Conservation (phyloP, 1,140 invertebrate species). For the Magallana ariakensis region DNA sequence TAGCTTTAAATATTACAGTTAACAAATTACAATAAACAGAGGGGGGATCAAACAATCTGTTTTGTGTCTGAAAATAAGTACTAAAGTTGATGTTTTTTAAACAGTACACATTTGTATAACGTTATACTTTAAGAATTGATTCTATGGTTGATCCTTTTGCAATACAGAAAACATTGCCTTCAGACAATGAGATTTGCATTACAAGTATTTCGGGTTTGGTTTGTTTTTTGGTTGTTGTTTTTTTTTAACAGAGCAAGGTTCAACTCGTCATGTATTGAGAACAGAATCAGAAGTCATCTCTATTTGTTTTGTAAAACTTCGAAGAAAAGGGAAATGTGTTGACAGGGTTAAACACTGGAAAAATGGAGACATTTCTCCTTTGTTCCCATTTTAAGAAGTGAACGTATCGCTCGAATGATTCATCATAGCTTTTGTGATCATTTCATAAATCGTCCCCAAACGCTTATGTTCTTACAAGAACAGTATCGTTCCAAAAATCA, state of each 20-base stretch:
- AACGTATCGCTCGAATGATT: conserved; percentile 23
- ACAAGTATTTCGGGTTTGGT: too few relatives aligned
- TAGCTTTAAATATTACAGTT: neutral
- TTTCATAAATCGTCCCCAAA: conserved; percentile 21
- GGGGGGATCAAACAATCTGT: too few relatives aligned
- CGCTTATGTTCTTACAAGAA: conserved; percentile 26
- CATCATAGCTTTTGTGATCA: conserved; percentile 19
- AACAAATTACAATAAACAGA: too few relatives aligned
- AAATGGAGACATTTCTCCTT: neutral
- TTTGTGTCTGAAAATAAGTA: too few relatives aligned
- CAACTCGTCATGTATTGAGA: neutral
- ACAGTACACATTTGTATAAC: too few relatives aligned
- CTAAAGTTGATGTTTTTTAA: too few relatives aligned
- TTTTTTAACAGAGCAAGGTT: neutral
- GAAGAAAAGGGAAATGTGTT: neutral
- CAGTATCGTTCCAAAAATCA: conserved; percentile 27
- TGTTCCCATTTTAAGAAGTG: neutral
- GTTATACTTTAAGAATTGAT: too few relatives aligned
- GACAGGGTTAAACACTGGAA: neutral
- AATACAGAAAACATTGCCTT: too few relatives aligned
- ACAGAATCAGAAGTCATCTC: neutral
- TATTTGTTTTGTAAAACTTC: neutral
- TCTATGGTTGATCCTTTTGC: too few relatives aligned
- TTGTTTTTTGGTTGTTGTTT: too few relatives aligned
- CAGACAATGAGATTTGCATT: too few relatives aligned